These are phyloP conservation scores for Euplagia quadripunctaria DNA, from an alignment of 2,888 invertebrate species.

Conservation along the genomic window DNA sequence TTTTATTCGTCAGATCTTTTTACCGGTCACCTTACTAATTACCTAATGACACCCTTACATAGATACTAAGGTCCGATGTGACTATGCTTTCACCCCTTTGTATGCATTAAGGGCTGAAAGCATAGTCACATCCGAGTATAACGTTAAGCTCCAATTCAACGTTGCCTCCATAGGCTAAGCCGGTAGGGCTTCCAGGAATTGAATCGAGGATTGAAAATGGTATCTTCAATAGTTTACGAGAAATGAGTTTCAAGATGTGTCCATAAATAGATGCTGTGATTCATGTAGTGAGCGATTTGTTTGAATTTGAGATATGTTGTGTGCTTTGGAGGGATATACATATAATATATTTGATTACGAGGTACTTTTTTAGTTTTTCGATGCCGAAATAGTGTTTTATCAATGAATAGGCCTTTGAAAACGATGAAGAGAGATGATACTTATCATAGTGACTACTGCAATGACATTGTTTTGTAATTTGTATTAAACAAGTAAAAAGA, in stretches of 20 bases:
- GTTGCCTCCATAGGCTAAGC: not conserved
- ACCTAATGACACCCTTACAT: not conserved
- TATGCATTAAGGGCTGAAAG: too few relatives aligned
- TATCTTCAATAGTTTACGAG: not conserved
- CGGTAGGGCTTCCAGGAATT: not conserved
- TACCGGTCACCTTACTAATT: not conserved
- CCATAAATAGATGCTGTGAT: not conserved
- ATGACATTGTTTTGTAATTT: not conserved
- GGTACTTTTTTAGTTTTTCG: not conserved
- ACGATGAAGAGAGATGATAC: not conserved
- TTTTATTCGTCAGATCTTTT: not conserved
- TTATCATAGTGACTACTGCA: too few relatives aligned
- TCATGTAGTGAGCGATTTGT: not conserved
- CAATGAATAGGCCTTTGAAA: not conserved
- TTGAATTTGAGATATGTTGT: conserved; percentile 2
- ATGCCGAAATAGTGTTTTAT: not conserved
- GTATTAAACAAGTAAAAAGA: not conserved
- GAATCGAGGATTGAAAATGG: not conserved
- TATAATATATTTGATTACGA: not conserved
- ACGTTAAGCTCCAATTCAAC: not conserved
- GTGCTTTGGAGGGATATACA: not conserved
- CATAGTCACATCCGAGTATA: not conserved
- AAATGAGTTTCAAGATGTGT: not conserved
- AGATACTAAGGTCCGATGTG: not conserved
- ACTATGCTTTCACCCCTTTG: not conserved